Percentiles rank a stretch among this genome's conserved stretches.
phyloP scores from a whole-genome alignment of 2,797 vertebrate species.

The Ptychobarbus kaznakovi region DNA sequence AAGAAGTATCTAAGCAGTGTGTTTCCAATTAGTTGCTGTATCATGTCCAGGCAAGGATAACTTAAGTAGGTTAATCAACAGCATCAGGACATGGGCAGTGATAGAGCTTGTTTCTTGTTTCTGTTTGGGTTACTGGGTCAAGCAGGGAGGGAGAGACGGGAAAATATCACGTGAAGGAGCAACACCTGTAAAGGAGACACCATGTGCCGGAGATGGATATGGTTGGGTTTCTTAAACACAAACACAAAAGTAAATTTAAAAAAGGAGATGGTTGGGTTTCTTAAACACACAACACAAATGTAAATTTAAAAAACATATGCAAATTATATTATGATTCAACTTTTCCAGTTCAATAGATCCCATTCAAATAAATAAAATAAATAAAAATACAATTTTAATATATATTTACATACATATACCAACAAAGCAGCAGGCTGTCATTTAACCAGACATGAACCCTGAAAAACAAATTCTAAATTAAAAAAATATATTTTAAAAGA shows the following conservation, averaged over 20 bases:
- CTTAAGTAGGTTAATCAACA: conserved; percentile 43
- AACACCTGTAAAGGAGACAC: neutral
- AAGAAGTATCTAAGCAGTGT: neutral
- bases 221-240: conserved; percentile 2
- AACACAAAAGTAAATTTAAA: too few species aligned
- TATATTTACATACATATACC: too few species aligned
- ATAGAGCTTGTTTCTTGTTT: conserved; percentile 1
- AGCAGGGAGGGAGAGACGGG: neutral
- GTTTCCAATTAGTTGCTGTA: conserved; percentile 29
- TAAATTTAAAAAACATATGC: neutral
- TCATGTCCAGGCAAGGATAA: conserved; percentile 24
- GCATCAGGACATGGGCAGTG: neutral
- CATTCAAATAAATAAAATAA: neutral
- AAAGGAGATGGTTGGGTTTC: too few species aligned
- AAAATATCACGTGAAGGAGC: conserved; percentile 16
- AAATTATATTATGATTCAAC: neutral
- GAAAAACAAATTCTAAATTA: neutral
- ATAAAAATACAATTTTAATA: too few species aligned
- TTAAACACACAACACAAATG: neutral
- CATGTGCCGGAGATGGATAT: conserved; percentile 10
- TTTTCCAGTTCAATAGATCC: neutral
- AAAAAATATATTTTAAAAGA: neutral
- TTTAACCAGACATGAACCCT: neutral
- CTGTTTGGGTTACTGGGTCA: conserved; percentile 44
- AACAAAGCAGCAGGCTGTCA: too few species aligned